These are phyloP conservation scores for Chelon labrosus DNA, from an alignment of 2,797 vertebrate species.

Conservation along the genomic window DNA sequence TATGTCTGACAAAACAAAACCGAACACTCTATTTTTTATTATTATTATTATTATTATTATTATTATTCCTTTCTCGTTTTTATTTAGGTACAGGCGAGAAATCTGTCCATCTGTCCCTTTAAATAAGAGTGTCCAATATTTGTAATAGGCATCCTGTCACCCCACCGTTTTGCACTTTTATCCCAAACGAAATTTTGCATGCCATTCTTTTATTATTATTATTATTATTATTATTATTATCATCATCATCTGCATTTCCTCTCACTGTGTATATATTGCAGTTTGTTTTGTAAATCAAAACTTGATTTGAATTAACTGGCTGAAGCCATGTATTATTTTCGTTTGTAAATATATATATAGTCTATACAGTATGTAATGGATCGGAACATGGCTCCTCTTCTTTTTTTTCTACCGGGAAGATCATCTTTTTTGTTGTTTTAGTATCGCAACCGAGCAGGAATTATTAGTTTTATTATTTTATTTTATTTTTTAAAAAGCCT, in stretches of 20 bases:
- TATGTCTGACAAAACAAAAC: slow-evolving; percentile 4
- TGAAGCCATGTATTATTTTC: too few relatives aligned
- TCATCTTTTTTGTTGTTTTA: too few relatives aligned
- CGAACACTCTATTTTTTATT: slow-evolving; percentile 15
- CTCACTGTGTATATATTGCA: too few relatives aligned
- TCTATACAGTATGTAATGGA: too few relatives aligned
- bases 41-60: slow-evolving; percentile 48
- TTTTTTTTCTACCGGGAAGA: too few relatives aligned
- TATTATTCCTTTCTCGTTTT: slow-evolving; percentile 26
- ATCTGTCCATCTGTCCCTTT: slow-evolving; percentile 26
- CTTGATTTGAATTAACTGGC: too few relatives aligned
- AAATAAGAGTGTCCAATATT: slow-evolving; percentile 1
- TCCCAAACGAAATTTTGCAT: slow-evolving; percentile 3
- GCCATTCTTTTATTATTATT: not conserved
- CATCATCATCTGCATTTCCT: too few relatives aligned
- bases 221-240: not conserved
- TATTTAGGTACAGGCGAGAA: slow-evolving; percentile 6
- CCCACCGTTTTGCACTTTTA: slow-evolving; percentile 62
- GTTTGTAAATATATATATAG: too few relatives aligned
- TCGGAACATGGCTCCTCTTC: too few relatives aligned
- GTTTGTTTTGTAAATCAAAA: too few relatives aligned
- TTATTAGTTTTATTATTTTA: not conserved
- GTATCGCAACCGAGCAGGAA: too few relatives aligned
- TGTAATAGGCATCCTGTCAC: slow-evolving; percentile 10
- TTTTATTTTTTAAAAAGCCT: not conserved